These are phyloP conservation scores for Anthonomus grandis DNA, from an alignment of 1,140 invertebrate species.

Conservation along the genomic window DNA sequence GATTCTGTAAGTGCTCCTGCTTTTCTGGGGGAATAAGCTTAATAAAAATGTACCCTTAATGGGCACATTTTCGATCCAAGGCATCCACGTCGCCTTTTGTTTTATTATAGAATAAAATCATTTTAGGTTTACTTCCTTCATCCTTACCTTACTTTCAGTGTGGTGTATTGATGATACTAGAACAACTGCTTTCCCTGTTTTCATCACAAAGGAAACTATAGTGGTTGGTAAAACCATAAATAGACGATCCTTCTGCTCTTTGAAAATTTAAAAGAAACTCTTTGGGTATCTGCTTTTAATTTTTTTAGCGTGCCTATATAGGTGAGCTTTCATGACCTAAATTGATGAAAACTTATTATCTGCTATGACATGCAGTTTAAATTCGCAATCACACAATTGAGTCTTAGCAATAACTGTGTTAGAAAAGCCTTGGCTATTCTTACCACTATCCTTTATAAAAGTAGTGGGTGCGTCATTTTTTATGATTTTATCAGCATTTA, in stretches of 20 bases:
- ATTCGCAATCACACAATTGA: constrained; percentile 31
- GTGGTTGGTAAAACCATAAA: constrained; percentile 38
- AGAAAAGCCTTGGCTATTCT: background rate
- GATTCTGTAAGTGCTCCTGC: too few species aligned
- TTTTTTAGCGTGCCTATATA: constrained; percentile 44
- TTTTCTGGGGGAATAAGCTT: background rate
- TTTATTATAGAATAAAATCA: constrained; percentile 39
- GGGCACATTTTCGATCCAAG: constrained; percentile 46
- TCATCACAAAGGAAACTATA: constrained; percentile 36
- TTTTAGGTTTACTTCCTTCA: constrained; percentile 42
- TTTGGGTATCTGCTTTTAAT: constrained; percentile 40
- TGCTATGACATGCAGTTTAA: constrained; percentile 38
- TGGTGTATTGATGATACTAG: constrained; percentile 43
- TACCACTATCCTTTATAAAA: constrained; percentile 1
- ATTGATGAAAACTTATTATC: constrained; percentile 46
- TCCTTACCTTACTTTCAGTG: constrained; percentile 24
- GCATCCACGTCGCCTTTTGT: constrained; percentile 51
- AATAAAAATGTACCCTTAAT: constrained; percentile 25
- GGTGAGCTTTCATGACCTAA: constrained; percentile 29
- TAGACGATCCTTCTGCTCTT: constrained; percentile 10
- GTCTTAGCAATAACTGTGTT: constrained; percentile 12
- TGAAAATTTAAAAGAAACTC: constrained; percentile 29
- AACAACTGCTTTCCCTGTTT: constrained; percentile 39
- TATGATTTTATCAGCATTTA: too few species aligned
- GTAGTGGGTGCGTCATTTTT: constrained; percentile 9